phyloP scores from a whole-genome alignment of 2,113 vertebrate genomes.

The Eretmochelys imbricata region DNA sequence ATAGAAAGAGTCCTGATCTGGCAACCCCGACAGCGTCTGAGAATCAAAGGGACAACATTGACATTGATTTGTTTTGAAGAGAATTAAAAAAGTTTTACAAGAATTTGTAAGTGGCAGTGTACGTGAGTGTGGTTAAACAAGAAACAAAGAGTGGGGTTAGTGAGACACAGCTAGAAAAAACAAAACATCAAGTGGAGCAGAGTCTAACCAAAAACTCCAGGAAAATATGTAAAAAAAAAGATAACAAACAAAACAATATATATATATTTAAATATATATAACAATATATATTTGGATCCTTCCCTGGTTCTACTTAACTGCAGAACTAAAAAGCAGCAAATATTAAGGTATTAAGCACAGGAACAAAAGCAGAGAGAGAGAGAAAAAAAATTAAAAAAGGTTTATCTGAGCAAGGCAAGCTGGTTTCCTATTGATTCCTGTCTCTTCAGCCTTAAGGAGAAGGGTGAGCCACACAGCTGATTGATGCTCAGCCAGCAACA shows the following conservation, averaged over 20 bases:
- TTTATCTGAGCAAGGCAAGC: background rate
- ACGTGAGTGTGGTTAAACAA: conserved; percentile 53
- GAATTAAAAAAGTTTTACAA: conserved; percentile 56
- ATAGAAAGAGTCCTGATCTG: conserved; percentile 97
- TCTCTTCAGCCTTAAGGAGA: conserved; percentile 13
- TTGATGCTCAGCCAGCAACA: conserved; percentile 22
- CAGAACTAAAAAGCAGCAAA: conserved; percentile 28
- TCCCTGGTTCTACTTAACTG: conserved; percentile 7
- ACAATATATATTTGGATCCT: background rate
- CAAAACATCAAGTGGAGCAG: conserved; percentile 49
- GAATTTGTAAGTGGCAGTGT: background rate
- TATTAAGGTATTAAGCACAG: conserved; percentile 27
- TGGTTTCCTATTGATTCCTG: conserved; percentile 27
- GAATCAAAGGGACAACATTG: conserved; percentile 70
- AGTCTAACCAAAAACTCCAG: conserved; percentile 41
- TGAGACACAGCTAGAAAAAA: conserved; percentile 4
- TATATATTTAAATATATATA: background rate
- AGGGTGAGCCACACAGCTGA: conserved; percentile 4
- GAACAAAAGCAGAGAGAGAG: conserved; percentile 29
- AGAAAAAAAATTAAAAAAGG: background rate
- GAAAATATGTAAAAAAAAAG: conserved; percentile 14
- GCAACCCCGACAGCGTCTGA: conserved; percentile 90
- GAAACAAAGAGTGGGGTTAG: conserved; percentile 36
- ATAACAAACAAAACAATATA: conserved; percentile 53
- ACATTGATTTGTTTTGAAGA: conserved; percentile 63